Base-by-base conservation (phyloP, 2,888 invertebrate species). In the Anorthoa munda region DNA sequence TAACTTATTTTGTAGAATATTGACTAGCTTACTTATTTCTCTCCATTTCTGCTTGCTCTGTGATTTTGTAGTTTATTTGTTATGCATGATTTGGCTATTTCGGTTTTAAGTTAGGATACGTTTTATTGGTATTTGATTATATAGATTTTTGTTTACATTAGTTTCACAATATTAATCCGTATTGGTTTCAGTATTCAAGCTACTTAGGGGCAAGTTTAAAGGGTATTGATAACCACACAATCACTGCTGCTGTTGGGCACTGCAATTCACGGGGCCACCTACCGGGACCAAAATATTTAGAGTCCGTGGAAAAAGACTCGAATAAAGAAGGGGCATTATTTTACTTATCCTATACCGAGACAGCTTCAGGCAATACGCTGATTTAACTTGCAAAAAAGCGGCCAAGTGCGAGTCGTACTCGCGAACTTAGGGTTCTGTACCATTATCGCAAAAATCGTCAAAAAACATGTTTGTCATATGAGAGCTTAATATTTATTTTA, bases 1-100 rank as follows among this genome's bases (percentile, higher is more conserved):
- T 89, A 91, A 93, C 90, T 94, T 93, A 93, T 94, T 94, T 91
- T 84, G 90, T 90, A 82, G 90, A 91, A 92, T 94, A 94, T 93
- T 93, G 93, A 94, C 91, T 91, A 75, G 87, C 81, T 87, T 86
- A 89, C 86, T 87, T 90, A 88, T 88, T 88, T 83, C 80, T 85
- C 75, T 88, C 74, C 77, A 82, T 85, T 86, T 81, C 77, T 75
- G 77, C 67, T 85, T 82, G 70, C 72, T 82, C 60, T 83, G 67
- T 73, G 74, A 77, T 80, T 80, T 71, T 74, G 53, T 79, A 69
- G 79, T 79, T 68, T 79, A 83, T 83, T 82, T 83, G 39, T 55
- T 61, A 56, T 82, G 83, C 69, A 72, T 79, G 79, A 72, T 72
- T 82, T 75, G 51, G 68, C 66, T 17, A 82, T 68, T 71, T 66